phyloP scores from a whole-genome alignment of 1,140 invertebrate species.

The Battus philenor region DNA sequence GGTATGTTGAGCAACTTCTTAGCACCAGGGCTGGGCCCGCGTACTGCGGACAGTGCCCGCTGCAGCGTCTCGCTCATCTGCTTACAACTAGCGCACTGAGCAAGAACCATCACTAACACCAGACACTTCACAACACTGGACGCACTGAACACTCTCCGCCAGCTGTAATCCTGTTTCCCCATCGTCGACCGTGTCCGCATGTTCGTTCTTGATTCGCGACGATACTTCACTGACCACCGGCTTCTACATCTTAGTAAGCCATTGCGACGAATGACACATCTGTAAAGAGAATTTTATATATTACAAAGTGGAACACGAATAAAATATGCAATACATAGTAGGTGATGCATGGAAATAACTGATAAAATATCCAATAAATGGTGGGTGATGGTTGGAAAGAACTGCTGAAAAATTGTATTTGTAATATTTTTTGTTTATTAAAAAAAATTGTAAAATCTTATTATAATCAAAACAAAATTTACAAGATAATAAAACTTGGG shows the following conservation, averaged over 20 bases:
- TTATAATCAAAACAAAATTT: too few species aligned
- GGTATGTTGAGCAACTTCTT: conserved; percentile 76
- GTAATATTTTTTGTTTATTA: too few species aligned
- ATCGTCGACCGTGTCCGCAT: conserved; percentile 21
- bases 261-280: conserved; percentile 29
- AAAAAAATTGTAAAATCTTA: too few species aligned
- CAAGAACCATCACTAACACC: conserved; percentile 27
- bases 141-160: conserved; percentile 44
- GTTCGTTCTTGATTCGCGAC: not conserved
- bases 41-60: conserved; percentile 68
- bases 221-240: not conserved
- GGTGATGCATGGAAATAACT: too few species aligned
- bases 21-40: conserved; percentile 70
- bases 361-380: too few species aligned
- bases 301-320: too few species aligned
- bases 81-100: conserved; percentile 37
- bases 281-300: conserved; percentile 41
- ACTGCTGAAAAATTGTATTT: too few species aligned
- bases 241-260: conserved; percentile 34
- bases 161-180: conserved; percentile 47
- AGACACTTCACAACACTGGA: conserved; percentile 41
- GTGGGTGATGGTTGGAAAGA: too few species aligned
- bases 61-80: conserved; percentile 74
- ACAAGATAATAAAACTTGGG: too few species aligned
- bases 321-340: too few species aligned